Evolutionary conservation across 2,113 vertebrate species (phyloP), one percentile per base, ranked within the genome.

Genomic region (Rana temporaria): DNA sequence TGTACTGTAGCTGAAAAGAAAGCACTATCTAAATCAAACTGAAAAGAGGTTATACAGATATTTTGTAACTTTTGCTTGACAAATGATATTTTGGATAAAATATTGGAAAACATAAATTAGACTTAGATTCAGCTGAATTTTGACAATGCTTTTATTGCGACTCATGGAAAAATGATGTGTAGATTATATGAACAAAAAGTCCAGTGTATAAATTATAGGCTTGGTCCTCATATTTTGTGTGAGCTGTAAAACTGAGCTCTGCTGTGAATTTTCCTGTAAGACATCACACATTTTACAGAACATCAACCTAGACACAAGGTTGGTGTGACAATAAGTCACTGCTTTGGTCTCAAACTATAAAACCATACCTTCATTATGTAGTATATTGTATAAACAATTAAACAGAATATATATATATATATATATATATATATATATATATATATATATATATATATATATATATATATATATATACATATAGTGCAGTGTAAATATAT

Each of bases 181-280:
- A 73, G 60, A 73, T 81, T 81, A 81, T 56, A 72, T 73, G 79
- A 73, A 64, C 42, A 81, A 81, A 81, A 73, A 81, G 69, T 81
- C 69, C 42, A 81, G 34, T 73, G 42, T 64, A 57, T 81, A 72
- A 81, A 65, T 81, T 73, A 81, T 66, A 34, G 24, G 42, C 59
- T n/a, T 53, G 68, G 59, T 81, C 60, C 48, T 73, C 48, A 26
- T 72, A 55, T 73, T 79, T 79, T 79, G 68, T 79, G 65, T 55
- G n/a, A 19, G 65, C 53, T 56, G 59, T 79, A 79, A 79, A 79
- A 57, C 77, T 60, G 19, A 59, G 19, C 68, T 71, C 6, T 30
- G 55, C 55, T 48, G 17, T 60, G 59, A 62, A 72, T 72, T 26
- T 72, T 64, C 38, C 62, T 63, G 34, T 24, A 63, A 30, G 56